phyloP scores from a whole-genome alignment of 2,888 invertebrate species.

The Noctua janthina region DNA sequence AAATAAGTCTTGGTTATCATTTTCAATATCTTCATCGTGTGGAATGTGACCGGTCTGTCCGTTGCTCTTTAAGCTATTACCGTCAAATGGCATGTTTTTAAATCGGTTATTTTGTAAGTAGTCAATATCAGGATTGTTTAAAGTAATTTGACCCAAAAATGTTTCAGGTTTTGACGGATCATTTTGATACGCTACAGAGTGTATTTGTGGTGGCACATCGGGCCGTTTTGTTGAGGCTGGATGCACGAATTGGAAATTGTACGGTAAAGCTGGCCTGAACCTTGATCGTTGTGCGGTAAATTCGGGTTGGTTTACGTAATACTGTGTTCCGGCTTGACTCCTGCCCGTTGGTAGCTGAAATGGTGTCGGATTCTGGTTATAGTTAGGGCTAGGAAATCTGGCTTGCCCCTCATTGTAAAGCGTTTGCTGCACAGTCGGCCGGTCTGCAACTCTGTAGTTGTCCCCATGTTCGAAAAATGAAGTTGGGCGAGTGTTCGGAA shows the following conservation, averaged over 20 bases:
- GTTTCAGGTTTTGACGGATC: slow-evolving; percentile 91
- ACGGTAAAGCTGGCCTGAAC: slow-evolving; percentile 85
- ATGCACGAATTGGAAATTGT: slow-evolving; percentile 86
- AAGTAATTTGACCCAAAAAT: slow-evolving; percentile 91
- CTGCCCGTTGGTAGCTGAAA: slow-evolving; percentile 88
- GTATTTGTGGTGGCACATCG: slow-evolving; percentile 90
- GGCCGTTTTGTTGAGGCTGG: slow-evolving; percentile 90
- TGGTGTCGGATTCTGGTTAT: slow-evolving; percentile 88
- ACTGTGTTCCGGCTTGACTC: slow-evolving; percentile 86
- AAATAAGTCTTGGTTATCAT: slow-evolving; percentile 85
- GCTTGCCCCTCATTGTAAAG: slow-evolving; percentile 82
- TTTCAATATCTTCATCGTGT: slow-evolving; percentile 84
- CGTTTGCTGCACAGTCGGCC: slow-evolving; percentile 79
- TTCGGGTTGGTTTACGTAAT: slow-evolving; percentile 88
- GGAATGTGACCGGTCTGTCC: slow-evolving; percentile 84
- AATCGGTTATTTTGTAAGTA: slow-evolving; percentile 86
- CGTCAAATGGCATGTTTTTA: slow-evolving; percentile 87
- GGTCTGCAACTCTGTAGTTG: slow-evolving; percentile 77
- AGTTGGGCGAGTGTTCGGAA: slow-evolving; percentile 82
- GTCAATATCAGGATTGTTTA: slow-evolving; percentile 91
- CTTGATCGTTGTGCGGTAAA: slow-evolving; percentile 83
- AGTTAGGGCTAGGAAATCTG: slow-evolving; percentile 86
- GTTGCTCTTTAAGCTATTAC: slow-evolving; percentile 87
- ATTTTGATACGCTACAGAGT: slow-evolving; percentile 90
- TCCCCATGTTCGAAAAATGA: slow-evolving; percentile 84